Evolutionary conservation across 2,888 invertebrate genomes (phyloP).

Genomic region (Tortricodes alternella): DNA sequence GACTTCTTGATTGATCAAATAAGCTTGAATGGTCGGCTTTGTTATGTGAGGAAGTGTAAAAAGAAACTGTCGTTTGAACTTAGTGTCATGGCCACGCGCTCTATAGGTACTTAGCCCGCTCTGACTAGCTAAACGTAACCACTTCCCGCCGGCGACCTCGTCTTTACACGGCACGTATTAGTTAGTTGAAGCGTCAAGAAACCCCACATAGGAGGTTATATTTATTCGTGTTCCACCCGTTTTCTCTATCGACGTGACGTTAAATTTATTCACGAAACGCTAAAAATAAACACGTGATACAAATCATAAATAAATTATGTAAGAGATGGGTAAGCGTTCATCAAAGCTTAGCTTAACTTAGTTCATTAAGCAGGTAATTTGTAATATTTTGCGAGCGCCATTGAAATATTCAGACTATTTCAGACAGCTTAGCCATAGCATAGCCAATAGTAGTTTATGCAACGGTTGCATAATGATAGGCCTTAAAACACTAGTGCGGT

Average conservation of each 20-base stretch:
- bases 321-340: constrained; percentile 4
- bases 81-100: neutral
- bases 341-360: constrained; percentile 18
- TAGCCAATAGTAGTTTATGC: too few species aligned
- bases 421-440: neutral
- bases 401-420: neutral
- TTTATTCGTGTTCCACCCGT: constrained; percentile 36
- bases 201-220: constrained; percentile 37
- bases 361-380: neutral
- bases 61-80: neutral
- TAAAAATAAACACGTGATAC: constrained; percentile 2
- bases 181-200: constrained; percentile 49
- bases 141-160: constrained; percentile 38
- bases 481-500: too few species aligned
- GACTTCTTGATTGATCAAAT: too few species aligned
- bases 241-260: constrained; percentile 18
- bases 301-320: constrained; percentile 3
- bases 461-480: too few species aligned
- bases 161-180: constrained; percentile 12
- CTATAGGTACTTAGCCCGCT: constrained; percentile 12
- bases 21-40: too few species aligned
- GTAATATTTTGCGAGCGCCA: neutral
- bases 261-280: constrained; percentile 2
- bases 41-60: too few species aligned
- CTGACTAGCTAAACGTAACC: constrained; percentile 6